phyloP scores from a whole-genome alignment of 2,888 invertebrate genomes.

The Incurvaria masculella region DNA sequence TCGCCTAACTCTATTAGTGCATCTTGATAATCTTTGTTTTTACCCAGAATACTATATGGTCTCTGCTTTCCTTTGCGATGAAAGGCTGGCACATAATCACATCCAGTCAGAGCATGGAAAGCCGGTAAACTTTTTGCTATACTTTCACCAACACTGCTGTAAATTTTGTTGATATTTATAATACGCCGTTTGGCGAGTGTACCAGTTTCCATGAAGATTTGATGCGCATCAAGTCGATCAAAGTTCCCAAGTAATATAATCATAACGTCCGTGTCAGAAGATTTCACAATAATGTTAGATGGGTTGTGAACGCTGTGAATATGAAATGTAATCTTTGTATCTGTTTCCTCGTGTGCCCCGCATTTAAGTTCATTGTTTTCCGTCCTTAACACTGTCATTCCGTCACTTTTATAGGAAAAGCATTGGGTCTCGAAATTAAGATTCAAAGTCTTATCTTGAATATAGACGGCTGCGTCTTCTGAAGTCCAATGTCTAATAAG shows the following conservation, averaged over 20 bases:
- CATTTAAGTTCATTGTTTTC: background rate
- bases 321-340: background rate
- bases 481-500: constrained; percentile 17
- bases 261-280: background rate
- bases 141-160: no score
- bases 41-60: no score
- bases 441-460: background rate
- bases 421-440: background rate
- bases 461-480: constrained; percentile 7
- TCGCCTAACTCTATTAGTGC: no score
- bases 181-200: no score
- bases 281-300: background rate
- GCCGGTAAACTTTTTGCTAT: no score
- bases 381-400: background rate
- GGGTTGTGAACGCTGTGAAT: background rate
- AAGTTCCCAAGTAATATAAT: background rate
- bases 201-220: no score
- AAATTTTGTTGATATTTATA: no score
- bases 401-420: background rate
- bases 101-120: no score
- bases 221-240: no score
- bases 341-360: background rate
- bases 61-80: no score
- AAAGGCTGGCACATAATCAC: no score
- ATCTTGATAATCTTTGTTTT: no score